Percentiles rank a stretch among this genome's conserved stretches.
These are phyloP conservation scores for Tympanoctomys barrerae DNA, from an alignment of 2,797 vertebrate species.

Conservation along the genomic window DNA sequence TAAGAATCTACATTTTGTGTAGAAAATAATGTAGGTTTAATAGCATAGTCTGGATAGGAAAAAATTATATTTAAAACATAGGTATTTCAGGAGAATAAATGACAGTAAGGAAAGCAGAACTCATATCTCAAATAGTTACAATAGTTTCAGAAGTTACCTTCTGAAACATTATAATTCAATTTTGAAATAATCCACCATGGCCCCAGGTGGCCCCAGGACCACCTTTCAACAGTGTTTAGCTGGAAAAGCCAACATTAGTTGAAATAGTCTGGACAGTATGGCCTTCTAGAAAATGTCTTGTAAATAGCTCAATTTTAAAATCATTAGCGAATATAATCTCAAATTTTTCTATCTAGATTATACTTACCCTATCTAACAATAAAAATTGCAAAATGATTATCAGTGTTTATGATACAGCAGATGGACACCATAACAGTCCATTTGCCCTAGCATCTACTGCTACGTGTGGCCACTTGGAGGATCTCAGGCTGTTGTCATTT, in stretches of 20 bases:
- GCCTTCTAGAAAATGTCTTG: background rate
- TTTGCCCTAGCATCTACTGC: background rate
- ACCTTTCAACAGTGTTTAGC: background rate
- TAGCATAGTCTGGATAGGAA: background rate
- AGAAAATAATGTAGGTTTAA: background rate
- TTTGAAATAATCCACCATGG: background rate
- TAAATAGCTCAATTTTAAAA: constrained; percentile 2
- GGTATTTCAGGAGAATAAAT: background rate
- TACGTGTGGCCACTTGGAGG: background rate
- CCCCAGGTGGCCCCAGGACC: background rate
- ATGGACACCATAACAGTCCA: background rate
- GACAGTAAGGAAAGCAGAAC: background rate
- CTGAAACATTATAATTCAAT: background rate
- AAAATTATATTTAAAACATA: background rate
- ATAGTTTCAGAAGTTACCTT: background rate
- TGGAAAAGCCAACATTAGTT: background rate
- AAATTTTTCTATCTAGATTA: background rate
- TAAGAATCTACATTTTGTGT: background rate
- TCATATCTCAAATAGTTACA: background rate
- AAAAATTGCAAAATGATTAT: background rate
- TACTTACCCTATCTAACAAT: background rate
- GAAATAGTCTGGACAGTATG: background rate
- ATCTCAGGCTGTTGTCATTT: background rate
- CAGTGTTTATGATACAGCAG: background rate
- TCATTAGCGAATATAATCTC: background rate